Evolutionary conservation across 2,888 invertebrate species (phyloP), one percentile per base, ranked within the genome.

Genomic region (Polyploca ridens): DNA sequence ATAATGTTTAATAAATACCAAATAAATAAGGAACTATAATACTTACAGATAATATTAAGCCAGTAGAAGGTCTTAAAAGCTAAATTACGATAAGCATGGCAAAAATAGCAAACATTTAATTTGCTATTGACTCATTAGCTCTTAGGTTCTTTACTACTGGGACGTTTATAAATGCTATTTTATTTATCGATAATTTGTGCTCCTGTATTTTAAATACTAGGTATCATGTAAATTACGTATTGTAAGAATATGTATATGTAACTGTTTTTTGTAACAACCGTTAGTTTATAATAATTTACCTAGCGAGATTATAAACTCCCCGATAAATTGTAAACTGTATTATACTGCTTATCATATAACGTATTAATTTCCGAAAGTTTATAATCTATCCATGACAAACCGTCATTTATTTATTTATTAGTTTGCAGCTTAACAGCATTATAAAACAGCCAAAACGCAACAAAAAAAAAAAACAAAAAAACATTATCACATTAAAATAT

Each of bases 41-140:
- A 58, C 64, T 59, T n/a, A 66, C 58, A 62, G 58, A 62, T 33
- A 63, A 60, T 57, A 62, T 44, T 35, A 66, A 62, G 63, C 19
- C 62, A 57, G 64, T 61, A 64, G 60, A 69, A 70, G 67, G 64
- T 33, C 72, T 74, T 73, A 75, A 33, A 67, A 64, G 66, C 76
- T 77, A 78, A 14, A 63, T 69, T 71, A 71, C 65, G 63, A 68
- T 69, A 75, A 71, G 62, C 64, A 77, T 80, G 80, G 76, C 80
- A 77, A 74, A 65, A 57, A 38, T 64, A 68, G 68, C 62, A 69
- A 76, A 78, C 69, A 44, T 62, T 33, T 66, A 5, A 68, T 74
- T 74, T 62, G 73, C 74, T 69, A 64, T 67, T 72, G 70, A 75
- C 72, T 78, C 65, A 64, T 64, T 71, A 71, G 14, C 78, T 33